Base-by-base conservation (phyloP, 2,113 vertebrate species). In the Hassar affinis region DNA sequence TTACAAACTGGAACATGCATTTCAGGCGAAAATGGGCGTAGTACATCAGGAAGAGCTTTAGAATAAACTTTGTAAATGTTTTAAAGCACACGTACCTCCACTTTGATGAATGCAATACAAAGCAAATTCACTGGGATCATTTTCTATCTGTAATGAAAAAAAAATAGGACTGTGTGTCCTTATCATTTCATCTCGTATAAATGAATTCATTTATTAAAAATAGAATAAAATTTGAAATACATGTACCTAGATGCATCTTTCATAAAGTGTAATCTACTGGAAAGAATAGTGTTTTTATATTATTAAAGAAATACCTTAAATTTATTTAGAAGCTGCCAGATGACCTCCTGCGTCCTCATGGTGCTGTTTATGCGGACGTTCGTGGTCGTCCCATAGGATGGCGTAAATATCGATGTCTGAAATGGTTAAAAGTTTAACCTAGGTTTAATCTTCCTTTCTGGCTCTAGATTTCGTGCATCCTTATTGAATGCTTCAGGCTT, bases 391-490 rank as follows among this genome's bases (percentile, higher is more conserved):
- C 95, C 97, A 84, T 95, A 96, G 54, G 92, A 92, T 0, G 97
- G 97, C 0, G 94, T 99, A 30, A 99, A 99, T 89, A 98, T 93
- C 0, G 97, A 96, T 0, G 97, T 99, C 97, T 99, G 83, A 62
- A 88, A 81, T 83, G 9, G 52, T 76, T 76, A 20, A 54, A 35
- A 14, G 51, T 35, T 54, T 33, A 35, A 54, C 15, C 20, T 54
- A 0, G 11, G 10, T 71, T 74, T 74, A 72, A 27, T 72, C 42
- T 2, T 1, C 14, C 14, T 15, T 51, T 30, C 4, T 38, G 2
- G 1, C 12, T 72, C 15, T 49, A 27, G 25, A 72, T 27, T 72
- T 38, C 4, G 18, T 68, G 33, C 35, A 69, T 42, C n/a, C 4
- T 66, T 42, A 25, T 14, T 69, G 8, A 45, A 45, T 66, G 7